Conservation (phyloP, 2,113 vertebrate genomes). For the Micronycteris hirsuta region DNA sequence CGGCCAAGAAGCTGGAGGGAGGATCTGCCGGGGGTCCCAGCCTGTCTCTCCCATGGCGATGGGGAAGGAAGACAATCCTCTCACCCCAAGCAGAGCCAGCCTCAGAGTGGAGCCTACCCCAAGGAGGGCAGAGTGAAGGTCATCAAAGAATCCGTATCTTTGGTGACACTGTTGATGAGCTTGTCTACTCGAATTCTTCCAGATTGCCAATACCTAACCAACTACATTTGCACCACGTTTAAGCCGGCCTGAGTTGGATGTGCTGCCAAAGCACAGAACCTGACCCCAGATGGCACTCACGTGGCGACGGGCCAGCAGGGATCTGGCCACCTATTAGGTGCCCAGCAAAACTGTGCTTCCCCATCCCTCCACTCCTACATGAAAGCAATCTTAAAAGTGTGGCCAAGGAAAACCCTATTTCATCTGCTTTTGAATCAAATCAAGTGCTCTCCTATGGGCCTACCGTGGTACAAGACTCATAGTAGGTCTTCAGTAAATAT, state of each 20-base stretch:
- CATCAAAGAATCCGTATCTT: background rate
- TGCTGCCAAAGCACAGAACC: background rate
- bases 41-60: background rate
- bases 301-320: background rate
- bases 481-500: background rate
- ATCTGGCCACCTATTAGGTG: background rate
- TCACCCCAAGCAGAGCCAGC: background rate
- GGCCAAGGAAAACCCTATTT: background rate
- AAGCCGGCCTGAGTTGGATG: background rate
- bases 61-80: no score
- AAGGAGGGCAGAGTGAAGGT: background rate
- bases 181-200: background rate
- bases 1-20: background rate
- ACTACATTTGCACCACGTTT: background rate
- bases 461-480: background rate
- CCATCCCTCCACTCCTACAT: background rate
- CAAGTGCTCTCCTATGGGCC: background rate
- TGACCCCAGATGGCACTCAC: background rate
- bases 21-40: background rate
- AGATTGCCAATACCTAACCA: background rate
- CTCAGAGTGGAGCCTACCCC: background rate
- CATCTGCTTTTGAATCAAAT: background rate
- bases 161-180: background rate
- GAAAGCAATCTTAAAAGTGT: background rate
- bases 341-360: background rate